Conservation (phyloP, 2,888 invertebrate species). For the Protodeltote pygarga region DNA sequence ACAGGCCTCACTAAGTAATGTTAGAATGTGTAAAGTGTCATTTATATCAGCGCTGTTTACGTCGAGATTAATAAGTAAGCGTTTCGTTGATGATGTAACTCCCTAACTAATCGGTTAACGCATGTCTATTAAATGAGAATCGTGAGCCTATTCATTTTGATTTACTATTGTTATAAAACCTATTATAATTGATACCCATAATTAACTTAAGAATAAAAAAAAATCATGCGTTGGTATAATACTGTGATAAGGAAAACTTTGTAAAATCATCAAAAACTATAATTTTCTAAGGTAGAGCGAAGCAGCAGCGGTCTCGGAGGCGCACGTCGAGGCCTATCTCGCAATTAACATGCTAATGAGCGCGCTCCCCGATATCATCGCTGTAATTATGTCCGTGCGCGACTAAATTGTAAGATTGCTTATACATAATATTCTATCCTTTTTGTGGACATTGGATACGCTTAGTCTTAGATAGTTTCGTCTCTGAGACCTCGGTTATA, state of each 20-base stretch:
- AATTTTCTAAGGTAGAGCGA: slow-evolving; percentile 55
- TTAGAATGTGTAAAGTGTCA: slow-evolving; percentile 82
- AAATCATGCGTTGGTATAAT: slow-evolving; percentile 24
- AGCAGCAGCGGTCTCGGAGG: slow-evolving; percentile 42
- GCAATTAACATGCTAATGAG: slow-evolving; percentile 86
- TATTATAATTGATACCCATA: slow-evolving; percentile 12
- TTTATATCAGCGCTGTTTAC: slow-evolving; percentile 82
- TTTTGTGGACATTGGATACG: slow-evolving; percentile 65
- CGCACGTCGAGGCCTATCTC: slow-evolving; percentile 65
- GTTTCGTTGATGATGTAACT: slow-evolving; percentile 70
- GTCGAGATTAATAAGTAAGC: slow-evolving; percentile 72
- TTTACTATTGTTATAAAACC: slow-evolving; percentile 4
- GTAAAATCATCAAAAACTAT: slow-evolving; percentile 58
- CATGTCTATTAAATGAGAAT: slow-evolving; percentile 27
- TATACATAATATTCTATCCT: slow-evolving; percentile 66
- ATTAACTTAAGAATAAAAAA: slow-evolving; percentile 4
- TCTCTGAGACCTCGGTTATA: slow-evolving; percentile 4
- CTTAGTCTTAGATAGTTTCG: slow-evolving; percentile 32
- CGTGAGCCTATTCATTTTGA: slow-evolving; percentile 15
- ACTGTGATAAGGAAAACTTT: slow-evolving; percentile 23
- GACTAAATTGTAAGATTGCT: slow-evolving; percentile 76
- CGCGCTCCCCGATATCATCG: slow-evolving; percentile 79
- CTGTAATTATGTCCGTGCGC: slow-evolving; percentile 79
- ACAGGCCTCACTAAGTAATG: slow-evolving; percentile 75
- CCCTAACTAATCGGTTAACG: slow-evolving; percentile 37